Percentiles rank a stretch among this genome's conserved stretches.
phyloP scores from a whole-genome alignment of 1,140 invertebrate species.

The Globodera rostochiensis region DNA sequence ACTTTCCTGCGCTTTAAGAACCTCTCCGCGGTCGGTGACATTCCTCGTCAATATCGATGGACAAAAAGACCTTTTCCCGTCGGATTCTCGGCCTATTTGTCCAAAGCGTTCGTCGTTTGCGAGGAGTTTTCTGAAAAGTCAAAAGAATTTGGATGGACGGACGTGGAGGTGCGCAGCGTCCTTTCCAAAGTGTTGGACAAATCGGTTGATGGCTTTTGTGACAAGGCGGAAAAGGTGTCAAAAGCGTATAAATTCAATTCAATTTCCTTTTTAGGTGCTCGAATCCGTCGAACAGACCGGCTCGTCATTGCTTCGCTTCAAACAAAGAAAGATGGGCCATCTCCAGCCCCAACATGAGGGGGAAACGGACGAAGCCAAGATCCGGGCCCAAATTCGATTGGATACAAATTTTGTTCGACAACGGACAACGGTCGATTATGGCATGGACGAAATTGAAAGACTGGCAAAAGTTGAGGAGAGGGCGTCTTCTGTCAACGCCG shows the following conservation, averaged over 20 bases:
- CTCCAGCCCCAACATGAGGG: conserved; percentile 13
- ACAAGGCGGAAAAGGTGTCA: conserved; percentile 40
- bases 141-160: conserved; percentile 34
- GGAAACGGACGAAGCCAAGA: conserved; percentile 46
- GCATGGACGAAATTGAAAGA: not conserved
- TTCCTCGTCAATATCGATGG: conserved; percentile 54
- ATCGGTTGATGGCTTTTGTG: conserved; percentile 34
- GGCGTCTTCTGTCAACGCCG: not conserved
- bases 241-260: not conserved
- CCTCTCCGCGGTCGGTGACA: conserved; percentile 37
- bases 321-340: conserved; percentile 34
- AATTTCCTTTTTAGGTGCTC: conserved; percentile 42
- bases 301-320: conserved; percentile 46
- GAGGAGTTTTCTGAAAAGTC: conserved; percentile 38
- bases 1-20: not conserved
- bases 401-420: conserved; percentile 31
- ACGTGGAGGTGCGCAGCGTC: conserved; percentile 23
- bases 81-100: conserved; percentile 40
- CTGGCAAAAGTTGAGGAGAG: conserved; percentile 15
- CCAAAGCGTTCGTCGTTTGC: conserved; percentile 35
- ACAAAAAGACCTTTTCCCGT: conserved; percentile 44
- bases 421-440: conserved; percentile 24
- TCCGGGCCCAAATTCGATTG: conserved; percentile 31
- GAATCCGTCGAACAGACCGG: conserved; percentile 53
- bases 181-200: conserved; percentile 12